Conservation (phyloP, 2,888 invertebrate genomes). For the Sinopyrophorus schimmeli region DNA sequence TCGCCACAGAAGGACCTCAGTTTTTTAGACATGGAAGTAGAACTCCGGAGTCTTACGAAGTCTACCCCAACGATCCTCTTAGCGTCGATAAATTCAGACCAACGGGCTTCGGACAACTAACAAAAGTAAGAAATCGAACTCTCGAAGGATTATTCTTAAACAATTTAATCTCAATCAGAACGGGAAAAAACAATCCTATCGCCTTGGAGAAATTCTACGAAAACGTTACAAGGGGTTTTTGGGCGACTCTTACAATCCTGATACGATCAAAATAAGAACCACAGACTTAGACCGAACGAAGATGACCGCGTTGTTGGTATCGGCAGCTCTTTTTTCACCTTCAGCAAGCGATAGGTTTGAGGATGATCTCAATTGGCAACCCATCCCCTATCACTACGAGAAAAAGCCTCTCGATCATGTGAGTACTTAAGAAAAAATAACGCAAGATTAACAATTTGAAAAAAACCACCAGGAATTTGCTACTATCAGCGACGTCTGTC, state of each 20-base stretch:
- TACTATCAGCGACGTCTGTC: slow-evolving; percentile 36
- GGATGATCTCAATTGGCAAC: slow-evolving; percentile 60
- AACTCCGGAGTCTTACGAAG: slow-evolving; percentile 66
- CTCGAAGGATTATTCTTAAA: neutral
- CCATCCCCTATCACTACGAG: slow-evolving; percentile 58
- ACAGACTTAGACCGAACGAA: slow-evolving; percentile 75
- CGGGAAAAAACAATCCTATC: slow-evolving; percentile 53
- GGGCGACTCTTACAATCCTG: slow-evolving; percentile 50
- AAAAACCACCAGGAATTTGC: slow-evolving; percentile 7
- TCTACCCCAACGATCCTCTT: slow-evolving; percentile 74
- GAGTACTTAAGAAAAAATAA: no score
- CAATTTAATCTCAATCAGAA: slow-evolving; percentile 43
- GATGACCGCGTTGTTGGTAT: slow-evolving; percentile 70
- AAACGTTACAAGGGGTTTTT: slow-evolving; percentile 53
- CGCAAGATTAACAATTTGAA: no score
- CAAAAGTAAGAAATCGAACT: slow-evolving; percentile 62
- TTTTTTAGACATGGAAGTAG: slow-evolving; percentile 80
- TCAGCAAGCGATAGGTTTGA: slow-evolving; percentile 56
- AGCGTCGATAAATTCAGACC: slow-evolving; percentile 67
- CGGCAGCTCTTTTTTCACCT: slow-evolving; percentile 72
- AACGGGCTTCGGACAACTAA: slow-evolving; percentile 78
- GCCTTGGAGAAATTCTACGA: slow-evolving; percentile 53
- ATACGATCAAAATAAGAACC: slow-evolving; percentile 60
- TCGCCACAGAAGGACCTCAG: no score
- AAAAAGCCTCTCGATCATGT: slow-evolving; percentile 45